Evolutionary conservation across 1,140 invertebrate species (phyloP), one percentile per base, ranked within the genome.

Genomic region (Dryas iulia): DNA sequence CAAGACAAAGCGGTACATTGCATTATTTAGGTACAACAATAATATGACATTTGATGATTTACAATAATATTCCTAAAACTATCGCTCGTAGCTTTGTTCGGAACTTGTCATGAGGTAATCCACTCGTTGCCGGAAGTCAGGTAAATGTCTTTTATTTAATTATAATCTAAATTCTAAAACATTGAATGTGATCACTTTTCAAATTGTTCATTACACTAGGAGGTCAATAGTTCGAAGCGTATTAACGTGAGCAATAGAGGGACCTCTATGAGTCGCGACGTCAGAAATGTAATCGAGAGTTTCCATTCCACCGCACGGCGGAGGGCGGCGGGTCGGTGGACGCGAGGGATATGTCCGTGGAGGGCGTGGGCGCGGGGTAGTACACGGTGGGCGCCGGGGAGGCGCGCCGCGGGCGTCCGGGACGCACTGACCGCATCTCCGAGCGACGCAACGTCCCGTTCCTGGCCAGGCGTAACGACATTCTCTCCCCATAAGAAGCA

Each of bases 401-500:
- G 26, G 76, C 52, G 18, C 73, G 74, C 12, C 74, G 73, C 56
- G 66, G 75, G 69, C 71, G 74, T 47, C 47, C 71, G 67, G 60
- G 66, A 12, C 70, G 71, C 25, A 54, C 53, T 21, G 62, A 54
- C 7, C 77, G 73, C 52, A 61, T 26, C 53, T 77, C 80, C 24
- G 84, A 86, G 18, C 81, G 78, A 6, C 87, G 82, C 69, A 87
- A 71, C 35, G 87, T 88, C 11, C 86, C 82, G 77, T 88, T 94
- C 33, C 95, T 91, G 52, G 95, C 94, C 61, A 95, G 84, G 31
- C 95, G 93, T 74, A 95, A 92, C 63, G 95, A 95, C 69, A 95
- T 93, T 11, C 94, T 92, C 76, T 93, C 93, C 74, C 96, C 93
- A 87, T 96, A 96, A 39, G 96, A 96, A 53, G 96, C 94, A 75